phyloP scores from a whole-genome alignment of 2,888 invertebrate species.

The Chrysolina americana region DNA sequence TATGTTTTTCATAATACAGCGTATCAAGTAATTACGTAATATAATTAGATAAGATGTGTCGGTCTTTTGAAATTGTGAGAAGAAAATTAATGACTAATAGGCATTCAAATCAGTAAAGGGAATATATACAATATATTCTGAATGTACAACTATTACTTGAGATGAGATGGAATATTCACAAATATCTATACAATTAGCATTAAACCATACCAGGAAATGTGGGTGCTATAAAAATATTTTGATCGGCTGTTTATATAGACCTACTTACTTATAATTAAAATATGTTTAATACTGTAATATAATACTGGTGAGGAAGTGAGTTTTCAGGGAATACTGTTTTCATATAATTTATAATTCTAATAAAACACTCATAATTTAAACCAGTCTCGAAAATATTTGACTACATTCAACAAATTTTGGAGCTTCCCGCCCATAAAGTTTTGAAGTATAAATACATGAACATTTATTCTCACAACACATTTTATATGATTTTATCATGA shows the following conservation, averaged over 20 bases:
- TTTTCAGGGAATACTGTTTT: neutral
- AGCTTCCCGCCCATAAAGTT: constrained; percentile 18
- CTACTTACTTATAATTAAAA: neutral
- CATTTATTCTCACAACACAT: constrained; percentile 26
- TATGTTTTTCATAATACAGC: no score
- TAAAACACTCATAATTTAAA: constrained; percentile 13
- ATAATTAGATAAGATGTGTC: neutral
- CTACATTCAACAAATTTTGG: constrained; percentile 22
- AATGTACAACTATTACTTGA: constrained; percentile 1
- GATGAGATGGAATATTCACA: neutral
- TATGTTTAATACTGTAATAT: constrained; percentile 13
- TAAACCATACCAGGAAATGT: neutral
- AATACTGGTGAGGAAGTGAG: constrained; percentile 1
- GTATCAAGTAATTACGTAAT: no score
- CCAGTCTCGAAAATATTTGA: constrained; percentile 17
- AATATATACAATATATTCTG: no score
- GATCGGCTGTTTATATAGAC: neutral
- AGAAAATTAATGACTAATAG: neutral
- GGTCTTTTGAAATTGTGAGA: neutral
- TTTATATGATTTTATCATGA: constrained; percentile 10
- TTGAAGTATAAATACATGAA: constrained; percentile 29
- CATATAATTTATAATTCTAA: constrained; percentile 1
- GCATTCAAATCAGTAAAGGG: no score
- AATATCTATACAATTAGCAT: neutral
- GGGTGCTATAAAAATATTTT: constrained; percentile 4